These are phyloP conservation scores for Sepioteuthis lessoniana DNA, from an alignment of 2,888 invertebrate genomes.

Conservation along the genomic window DNA sequence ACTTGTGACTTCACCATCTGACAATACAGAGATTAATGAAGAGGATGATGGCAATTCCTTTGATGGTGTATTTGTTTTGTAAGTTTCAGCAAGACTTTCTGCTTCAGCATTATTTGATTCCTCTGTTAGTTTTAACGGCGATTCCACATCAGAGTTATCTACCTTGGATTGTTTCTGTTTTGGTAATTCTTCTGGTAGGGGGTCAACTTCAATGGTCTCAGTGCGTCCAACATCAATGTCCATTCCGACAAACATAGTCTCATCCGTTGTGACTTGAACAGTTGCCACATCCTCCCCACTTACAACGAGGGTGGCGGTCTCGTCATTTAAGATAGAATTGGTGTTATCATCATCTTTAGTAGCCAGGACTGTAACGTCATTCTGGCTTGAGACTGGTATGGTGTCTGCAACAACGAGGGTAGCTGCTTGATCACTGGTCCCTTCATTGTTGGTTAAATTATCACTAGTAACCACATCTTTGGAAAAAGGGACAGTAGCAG, in stretches of 20 bases:
- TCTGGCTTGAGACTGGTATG: conserved; percentile 41
- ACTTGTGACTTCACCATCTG: not conserved
- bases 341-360: conserved; percentile 43
- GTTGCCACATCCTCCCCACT: conserved; percentile 11
- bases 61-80: not conserved
- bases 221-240: not conserved
- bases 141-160: not conserved
- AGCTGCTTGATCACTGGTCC: not conserved
- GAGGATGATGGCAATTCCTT: not conserved
- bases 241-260: conserved; percentile 48
- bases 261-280: conserved; percentile 49
- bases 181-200: not conserved
- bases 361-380: conserved; percentile 48
- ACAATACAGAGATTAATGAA: not conserved
- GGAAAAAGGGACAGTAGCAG: conserved; percentile 48
- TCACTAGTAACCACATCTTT: not conserved
- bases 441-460: no score
- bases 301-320: not conserved
- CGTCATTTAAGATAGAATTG: not conserved
- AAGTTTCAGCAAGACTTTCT: not conserved
- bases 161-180: not conserved
- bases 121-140: not conserved
- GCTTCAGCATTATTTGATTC: not conserved
- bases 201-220: not conserved
- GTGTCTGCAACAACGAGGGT: conserved; percentile 37